These are phyloP conservation scores for Calliopsis andreniformis DNA, from an alignment of 1,140 invertebrate species.

Conservation along the genomic window DNA sequence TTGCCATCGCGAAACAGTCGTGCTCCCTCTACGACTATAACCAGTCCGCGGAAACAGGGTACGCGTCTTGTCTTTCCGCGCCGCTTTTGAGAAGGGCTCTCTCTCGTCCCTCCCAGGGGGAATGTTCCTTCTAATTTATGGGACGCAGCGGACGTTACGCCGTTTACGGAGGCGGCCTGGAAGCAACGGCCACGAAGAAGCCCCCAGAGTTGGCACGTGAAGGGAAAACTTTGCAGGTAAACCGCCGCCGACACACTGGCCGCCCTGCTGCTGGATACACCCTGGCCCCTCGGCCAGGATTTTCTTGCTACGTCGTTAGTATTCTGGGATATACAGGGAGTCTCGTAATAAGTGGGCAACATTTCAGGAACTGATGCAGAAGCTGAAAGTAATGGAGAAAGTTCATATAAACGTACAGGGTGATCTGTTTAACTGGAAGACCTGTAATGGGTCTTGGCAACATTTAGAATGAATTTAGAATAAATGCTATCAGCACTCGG, in stretches of 20 bases:
- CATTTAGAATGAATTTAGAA: too few relatives aligned
- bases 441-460: too few relatives aligned
- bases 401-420: too few relatives aligned
- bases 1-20: constrained; percentile 63
- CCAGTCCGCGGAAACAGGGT: constrained; percentile 30
- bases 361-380: too few relatives aligned
- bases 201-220: constrained; percentile 33
- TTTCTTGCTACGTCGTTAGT: constrained; percentile 57
- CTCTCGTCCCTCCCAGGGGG: constrained; percentile 56
- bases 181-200: constrained; percentile 16
- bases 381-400: too few relatives aligned
- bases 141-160: constrained; percentile 57
- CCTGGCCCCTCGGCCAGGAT: too few relatives aligned
- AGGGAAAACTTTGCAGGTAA: constrained; percentile 56
- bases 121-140: constrained; percentile 64
- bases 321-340: constrained; percentile 47
- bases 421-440: too few relatives aligned
- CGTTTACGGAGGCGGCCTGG: constrained; percentile 53
- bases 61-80: constrained; percentile 48
- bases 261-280: constrained; percentile 25
- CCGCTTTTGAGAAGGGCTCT: constrained; percentile 55
- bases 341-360: too few relatives aligned
- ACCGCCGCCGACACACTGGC: constrained; percentile 6
- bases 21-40: constrained; percentile 65
- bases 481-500: too few relatives aligned